Base-by-base conservation (phyloP, 2,113 vertebrate species). In the Platichthys stellatus region DNA sequence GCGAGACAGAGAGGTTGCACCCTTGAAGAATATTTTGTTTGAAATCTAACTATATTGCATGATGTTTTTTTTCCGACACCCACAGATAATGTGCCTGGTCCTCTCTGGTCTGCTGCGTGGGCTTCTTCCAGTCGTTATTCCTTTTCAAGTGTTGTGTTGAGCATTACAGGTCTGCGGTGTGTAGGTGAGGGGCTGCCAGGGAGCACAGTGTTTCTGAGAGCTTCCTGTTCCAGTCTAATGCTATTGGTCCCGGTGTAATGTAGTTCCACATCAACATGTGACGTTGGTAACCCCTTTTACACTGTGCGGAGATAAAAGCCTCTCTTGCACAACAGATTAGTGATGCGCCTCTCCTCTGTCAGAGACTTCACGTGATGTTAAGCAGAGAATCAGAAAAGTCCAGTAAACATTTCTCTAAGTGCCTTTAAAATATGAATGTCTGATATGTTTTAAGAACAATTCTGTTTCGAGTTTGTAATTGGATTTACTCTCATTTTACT, bases 91-190 rank as follows among this genome's bases (percentile, higher is more conserved):
- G 72, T 21, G 61, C 54, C 3, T 24, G 64, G 74, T 58, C 40
- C 47, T 75, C 31, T 82, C 35, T 68, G 66, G 58, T 73, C 58
- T 15, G 80, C 68, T 74, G 85, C 79, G 79, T 88, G 73, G 80
- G 86, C 78, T 79, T 71, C 78, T 81, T 85, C 84, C 72, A 63
- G 61, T 74, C 82, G 82, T 84, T 86, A 81, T 84, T 90, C 82
- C 85, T 89, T 88, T 88, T 73, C 61, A 69, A 71, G 79, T 83
- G 84, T 83, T 80, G 67, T 90, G 84, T 82, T 87, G 86, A 84
- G 80, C 49, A 63, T 70, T 79, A 72, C 64, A 62, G 74, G 66
- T 78, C 73, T 61, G 78, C 11, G 35, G 67, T 63, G 88, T 84
- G 76, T 54, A 84, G 85, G 76, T 84, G 69, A 69, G 62, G 70